These are phyloP conservation scores for Heterochromis multidens DNA, from an alignment of 2,113 vertebrate genomes.

Conservation along the genomic window DNA sequence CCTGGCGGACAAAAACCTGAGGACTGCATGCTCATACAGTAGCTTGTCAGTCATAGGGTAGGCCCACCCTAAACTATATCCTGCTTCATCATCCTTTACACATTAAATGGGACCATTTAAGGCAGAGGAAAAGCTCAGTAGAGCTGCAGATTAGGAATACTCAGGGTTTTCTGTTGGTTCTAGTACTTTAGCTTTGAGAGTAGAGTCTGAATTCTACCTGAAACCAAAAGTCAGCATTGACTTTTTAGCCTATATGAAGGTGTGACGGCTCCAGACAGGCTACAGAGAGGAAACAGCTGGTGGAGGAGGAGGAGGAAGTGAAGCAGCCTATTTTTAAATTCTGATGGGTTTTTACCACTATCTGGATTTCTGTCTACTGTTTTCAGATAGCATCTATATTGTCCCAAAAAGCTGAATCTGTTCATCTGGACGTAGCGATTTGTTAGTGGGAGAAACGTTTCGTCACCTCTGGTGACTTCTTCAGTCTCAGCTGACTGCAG, in stretches of 20 bases:
- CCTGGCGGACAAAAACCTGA: neutral
- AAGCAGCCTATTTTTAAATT: fast-evolving
- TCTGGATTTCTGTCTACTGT: neutral
- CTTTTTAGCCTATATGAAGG: neutral
- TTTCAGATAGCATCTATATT: neutral
- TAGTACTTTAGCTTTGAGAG: neutral
- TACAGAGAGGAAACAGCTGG: neutral
- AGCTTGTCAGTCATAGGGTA: neutral
- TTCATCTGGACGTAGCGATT: no score
- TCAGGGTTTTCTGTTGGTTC: neutral
- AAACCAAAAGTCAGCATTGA: neutral
- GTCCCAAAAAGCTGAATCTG: no score
- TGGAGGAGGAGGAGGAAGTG: neutral
- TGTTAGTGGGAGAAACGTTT: no score
- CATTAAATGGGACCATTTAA: neutral
- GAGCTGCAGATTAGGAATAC: neutral
- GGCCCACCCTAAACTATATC: neutral
- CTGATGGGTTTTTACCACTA: neutral
- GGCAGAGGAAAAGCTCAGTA: neutral
- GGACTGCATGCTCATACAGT: neutral
- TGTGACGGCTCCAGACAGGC: no score
- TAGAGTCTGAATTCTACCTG: neutral
- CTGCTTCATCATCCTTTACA: neutral
- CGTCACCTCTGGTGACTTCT: no score
- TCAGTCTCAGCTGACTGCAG: no score